A percentile compares a stretch with the other conserved stretches of the same genome.
phyloP scores from a whole-genome alignment of 2,888 invertebrate species.

The Dryocosmus kuriphilus region DNA sequence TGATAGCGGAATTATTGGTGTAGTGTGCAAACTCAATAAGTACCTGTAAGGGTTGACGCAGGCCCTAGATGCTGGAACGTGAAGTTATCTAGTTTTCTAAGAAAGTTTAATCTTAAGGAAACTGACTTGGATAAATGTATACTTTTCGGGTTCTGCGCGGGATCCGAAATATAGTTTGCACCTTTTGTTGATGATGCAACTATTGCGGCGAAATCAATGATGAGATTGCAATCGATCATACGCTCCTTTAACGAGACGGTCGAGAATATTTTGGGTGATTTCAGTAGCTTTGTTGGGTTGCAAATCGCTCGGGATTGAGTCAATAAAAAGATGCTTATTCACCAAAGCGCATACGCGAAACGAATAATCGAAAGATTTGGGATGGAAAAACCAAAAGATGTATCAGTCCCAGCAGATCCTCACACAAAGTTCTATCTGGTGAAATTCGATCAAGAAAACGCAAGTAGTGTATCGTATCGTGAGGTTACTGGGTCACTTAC shows the following conservation, averaged over 20 bases:
- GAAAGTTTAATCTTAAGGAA: no score
- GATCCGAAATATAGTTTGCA: conserved; percentile 14
- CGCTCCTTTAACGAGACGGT: conserved; percentile 23
- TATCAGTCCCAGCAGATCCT: conserved; percentile 24
- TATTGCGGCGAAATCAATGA: conserved; percentile 33
- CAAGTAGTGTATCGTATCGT: no score
- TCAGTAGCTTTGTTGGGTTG: conserved; percentile 22
- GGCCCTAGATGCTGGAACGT: no score
- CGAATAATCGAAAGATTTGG: conserved; percentile 5
- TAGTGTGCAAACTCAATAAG: no score
- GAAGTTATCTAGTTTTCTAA: no score
- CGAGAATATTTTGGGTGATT: conserved; percentile 30
- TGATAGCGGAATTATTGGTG: no score
- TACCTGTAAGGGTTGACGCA: no score
- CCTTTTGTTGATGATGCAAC: conserved; percentile 43
- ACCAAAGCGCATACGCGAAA: conserved; percentile 27
- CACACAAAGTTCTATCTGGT: no score
- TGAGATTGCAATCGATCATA: conserved; percentile 10
- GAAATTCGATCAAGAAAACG: no score
- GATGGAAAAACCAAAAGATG: conserved; percentile 30
- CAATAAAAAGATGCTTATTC: conserved; percentile 29
- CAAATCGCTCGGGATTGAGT: conserved; percentile 14
- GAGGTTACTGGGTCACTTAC: no score
- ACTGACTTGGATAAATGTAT: conserved; percentile 32
- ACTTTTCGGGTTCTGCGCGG: conserved; percentile 12